These are phyloP conservation scores for Loris lydekkerianus DNA, from an alignment of 2,797 vertebrate species.

Conservation along the genomic window DNA sequence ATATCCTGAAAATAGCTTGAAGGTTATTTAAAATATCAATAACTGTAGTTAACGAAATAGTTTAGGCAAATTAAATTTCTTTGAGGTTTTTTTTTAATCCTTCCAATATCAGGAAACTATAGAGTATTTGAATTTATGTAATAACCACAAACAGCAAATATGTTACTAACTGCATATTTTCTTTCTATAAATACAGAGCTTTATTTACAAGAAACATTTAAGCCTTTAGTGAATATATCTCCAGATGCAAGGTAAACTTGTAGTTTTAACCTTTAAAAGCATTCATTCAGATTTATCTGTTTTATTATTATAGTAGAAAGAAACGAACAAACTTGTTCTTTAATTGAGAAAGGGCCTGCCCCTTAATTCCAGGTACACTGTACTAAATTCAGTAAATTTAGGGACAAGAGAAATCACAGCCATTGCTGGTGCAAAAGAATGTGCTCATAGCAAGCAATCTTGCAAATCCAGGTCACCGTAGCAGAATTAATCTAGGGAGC, in stretches of 20 bases:
- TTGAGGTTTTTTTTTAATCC: constrained; percentile 53
- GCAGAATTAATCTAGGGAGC: not conserved
- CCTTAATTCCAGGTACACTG: not conserved
- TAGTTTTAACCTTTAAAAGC: constrained; percentile 64
- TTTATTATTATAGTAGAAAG: not conserved
- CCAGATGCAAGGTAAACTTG: constrained; percentile 95
- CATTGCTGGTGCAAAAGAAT: not conserved
- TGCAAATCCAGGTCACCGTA: not conserved
- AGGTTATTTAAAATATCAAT: constrained; percentile 16
- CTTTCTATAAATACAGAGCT: constrained; percentile 91
- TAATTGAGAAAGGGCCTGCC: not conserved
- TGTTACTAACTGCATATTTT: constrained; percentile 75
- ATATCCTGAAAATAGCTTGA: not conserved
- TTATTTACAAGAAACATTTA: constrained; percentile 96
- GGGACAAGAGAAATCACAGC: not conserved
- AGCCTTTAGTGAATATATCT: constrained; percentile 98
- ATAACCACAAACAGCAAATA: not conserved
- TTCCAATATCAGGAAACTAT: constrained; percentile 6
- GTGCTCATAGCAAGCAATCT: no score
- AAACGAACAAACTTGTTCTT: not conserved
- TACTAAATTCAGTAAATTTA: not conserved
- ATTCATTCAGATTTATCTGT: not conserved
- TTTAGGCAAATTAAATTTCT: constrained; percentile 23
- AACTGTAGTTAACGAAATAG: not conserved
- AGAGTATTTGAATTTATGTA: constrained; percentile 48